Evolutionary conservation across 2,113 vertebrate genomes (phyloP).

Genomic region (Phaetusa simplex): DNA sequence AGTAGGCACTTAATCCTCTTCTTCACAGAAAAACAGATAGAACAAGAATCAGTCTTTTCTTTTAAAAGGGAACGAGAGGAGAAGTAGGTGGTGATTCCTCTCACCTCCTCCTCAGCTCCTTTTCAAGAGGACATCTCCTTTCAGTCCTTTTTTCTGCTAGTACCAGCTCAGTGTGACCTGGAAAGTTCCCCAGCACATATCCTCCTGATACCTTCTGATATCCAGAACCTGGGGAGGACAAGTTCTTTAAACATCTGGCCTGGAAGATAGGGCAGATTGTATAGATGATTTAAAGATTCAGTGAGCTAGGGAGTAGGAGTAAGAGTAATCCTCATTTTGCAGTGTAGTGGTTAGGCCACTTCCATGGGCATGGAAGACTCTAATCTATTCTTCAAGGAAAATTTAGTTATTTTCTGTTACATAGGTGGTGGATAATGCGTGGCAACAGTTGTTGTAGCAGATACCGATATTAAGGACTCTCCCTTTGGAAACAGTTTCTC

Average conservation of each 20-base stretch:
- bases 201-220: too few species aligned
- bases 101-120: conserved; percentile 21
- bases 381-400: background rate
- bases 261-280: background rate
- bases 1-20: conserved; percentile 2
- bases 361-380: background rate
- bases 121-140: background rate
- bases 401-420: background rate
- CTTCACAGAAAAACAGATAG: conserved; percentile 6
- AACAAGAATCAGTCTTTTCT: background rate
- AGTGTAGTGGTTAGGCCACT: background rate
- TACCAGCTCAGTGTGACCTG: background rate
- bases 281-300: background rate
- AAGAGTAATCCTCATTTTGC: background rate
- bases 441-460: background rate
- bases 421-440: background rate
- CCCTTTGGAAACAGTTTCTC: background rate
- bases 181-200: background rate
- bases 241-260: background rate
- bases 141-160: background rate
- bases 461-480: background rate
- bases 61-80: background rate
- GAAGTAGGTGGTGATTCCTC: conserved; percentile 50
- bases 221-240: background rate
- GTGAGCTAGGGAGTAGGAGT: background rate